Evolutionary conservation across 1,140 invertebrate species (phyloP).

Genomic region (Ditylenchus dipsaci): DNA sequence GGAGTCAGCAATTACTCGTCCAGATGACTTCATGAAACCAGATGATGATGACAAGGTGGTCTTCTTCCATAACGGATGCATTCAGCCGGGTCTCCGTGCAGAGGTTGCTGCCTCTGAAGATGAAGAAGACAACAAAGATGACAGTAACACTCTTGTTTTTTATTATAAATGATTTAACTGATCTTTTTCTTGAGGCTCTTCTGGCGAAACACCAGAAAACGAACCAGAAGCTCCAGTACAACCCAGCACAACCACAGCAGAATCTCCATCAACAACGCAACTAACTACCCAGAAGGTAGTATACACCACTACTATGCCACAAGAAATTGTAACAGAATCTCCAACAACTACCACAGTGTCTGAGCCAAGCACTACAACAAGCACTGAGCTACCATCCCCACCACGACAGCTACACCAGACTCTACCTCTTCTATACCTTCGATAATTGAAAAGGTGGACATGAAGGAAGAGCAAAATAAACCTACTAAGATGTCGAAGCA

Average conservation of each 20-base stretch:
- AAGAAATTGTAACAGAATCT: slow-evolving; percentile 11
- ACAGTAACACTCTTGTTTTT: too few species aligned
- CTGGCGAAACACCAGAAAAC: too few species aligned
- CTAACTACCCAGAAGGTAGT: neutral
- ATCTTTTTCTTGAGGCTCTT: too few species aligned
- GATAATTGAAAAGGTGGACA: neutral
- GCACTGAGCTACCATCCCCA: neutral
- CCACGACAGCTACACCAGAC: neutral
- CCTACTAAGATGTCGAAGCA: neutral
- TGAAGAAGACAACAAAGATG: slow-evolving; percentile 1
- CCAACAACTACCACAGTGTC: neutral
- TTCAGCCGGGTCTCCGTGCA: neutral
- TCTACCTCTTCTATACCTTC: neutral
- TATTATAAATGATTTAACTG: too few species aligned
- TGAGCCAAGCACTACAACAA: neutral
- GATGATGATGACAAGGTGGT: slow-evolving; percentile 52
- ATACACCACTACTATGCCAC: too few species aligned
- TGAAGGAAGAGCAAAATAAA: neutral
- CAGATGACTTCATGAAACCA: slow-evolving; percentile 35
- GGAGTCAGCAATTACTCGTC: slow-evolving; percentile 47
- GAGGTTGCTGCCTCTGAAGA: slow-evolving; percentile 20
- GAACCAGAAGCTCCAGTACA: too few species aligned
- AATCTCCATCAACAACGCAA: neutral
- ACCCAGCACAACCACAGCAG: neutral
- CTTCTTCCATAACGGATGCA: slow-evolving; percentile 54